A percentile compares a stretch with the other conserved stretches of the same genome.
These are phyloP conservation scores for Rousettus leschenaultii DNA, from an alignment of 2,113 vertebrate genomes.

Conservation along the genomic window DNA sequence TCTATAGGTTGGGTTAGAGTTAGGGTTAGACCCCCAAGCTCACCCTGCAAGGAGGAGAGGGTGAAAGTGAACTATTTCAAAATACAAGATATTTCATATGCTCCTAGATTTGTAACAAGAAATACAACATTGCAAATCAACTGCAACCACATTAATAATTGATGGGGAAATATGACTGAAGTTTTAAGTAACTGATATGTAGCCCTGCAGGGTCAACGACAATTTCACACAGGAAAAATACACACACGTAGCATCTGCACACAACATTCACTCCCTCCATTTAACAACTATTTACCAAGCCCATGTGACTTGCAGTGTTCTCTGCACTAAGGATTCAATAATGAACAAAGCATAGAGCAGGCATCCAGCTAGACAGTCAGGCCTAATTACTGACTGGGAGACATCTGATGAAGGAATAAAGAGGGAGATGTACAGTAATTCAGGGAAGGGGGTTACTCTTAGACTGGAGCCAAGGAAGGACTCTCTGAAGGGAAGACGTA, in stretches of 20 bases:
- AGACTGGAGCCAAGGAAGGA: not conserved
- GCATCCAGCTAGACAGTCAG: not conserved
- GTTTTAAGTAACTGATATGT: not conserved
- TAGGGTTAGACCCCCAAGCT: not conserved
- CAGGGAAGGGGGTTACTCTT: not conserved
- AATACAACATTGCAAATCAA: not conserved
- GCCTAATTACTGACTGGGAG: not conserved
- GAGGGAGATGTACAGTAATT: not conserved
- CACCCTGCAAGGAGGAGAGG: not conserved
- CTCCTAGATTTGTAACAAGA: not conserved
- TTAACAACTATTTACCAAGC: not conserved
- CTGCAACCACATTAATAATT: not conserved
- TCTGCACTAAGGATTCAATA: not conserved
- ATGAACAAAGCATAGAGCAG: not conserved
- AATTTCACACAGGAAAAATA: not conserved
- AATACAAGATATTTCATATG: not conserved
- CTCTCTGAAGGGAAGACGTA: not conserved
- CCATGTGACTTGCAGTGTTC: not conserved
- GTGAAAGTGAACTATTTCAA: not conserved
- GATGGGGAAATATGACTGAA: not conserved
- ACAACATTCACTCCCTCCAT: not conserved
- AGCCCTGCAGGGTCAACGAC: not conserved
- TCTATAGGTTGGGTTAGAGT: not conserved
- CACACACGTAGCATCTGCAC: not conserved
- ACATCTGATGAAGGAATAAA: not conserved